phyloP scores from a whole-genome alignment of 23 tunicate genomes.

The Trididemnum nubilum region DNA sequence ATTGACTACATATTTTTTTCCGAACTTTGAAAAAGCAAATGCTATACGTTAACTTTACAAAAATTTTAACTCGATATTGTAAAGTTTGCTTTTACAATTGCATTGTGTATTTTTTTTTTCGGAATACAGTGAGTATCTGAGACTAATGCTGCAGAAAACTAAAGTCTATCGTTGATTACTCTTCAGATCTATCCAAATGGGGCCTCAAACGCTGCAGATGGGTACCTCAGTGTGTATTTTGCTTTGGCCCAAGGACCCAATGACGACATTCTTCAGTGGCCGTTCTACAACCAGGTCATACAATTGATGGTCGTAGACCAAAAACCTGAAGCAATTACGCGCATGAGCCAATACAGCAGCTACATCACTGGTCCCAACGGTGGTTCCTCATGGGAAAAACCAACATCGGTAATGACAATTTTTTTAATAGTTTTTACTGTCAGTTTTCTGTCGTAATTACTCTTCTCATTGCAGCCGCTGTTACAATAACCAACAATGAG shows the following conservation, averaged over 20 bases:
- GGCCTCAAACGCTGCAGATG: conserved; percentile 39
- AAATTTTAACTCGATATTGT: no score
- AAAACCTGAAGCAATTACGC: conserved; percentile 49
- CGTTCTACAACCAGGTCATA: conserved; percentile 65
- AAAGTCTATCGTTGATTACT: no score
- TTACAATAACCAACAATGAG: no score
- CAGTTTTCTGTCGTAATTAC: no score
- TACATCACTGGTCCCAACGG: conserved; percentile 52
- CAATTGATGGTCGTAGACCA: conserved; percentile 72
- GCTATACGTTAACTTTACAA: no score
- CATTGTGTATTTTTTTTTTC: no score
- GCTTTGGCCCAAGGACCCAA: conserved; percentile 67
- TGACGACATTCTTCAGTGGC: conserved; percentile 82
- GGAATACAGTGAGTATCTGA: no score
- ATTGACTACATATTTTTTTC: no score
- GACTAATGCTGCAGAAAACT: no score
- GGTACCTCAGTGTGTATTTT: conserved; percentile 73
- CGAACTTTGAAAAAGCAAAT: no score
- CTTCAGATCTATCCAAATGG: conserved; percentile 82
- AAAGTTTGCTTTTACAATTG: no score
- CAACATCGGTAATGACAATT: conserved; percentile 42
- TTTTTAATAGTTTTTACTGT: background rate
- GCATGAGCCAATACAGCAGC: conserved; percentile 45
- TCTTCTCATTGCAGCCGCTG: no score
- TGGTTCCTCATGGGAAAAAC: conserved; percentile 65